These are phyloP conservation scores for Chamaetylas fuelleborni DNA, from an alignment of 2,113 vertebrate genomes.

Conservation along the genomic window DNA sequence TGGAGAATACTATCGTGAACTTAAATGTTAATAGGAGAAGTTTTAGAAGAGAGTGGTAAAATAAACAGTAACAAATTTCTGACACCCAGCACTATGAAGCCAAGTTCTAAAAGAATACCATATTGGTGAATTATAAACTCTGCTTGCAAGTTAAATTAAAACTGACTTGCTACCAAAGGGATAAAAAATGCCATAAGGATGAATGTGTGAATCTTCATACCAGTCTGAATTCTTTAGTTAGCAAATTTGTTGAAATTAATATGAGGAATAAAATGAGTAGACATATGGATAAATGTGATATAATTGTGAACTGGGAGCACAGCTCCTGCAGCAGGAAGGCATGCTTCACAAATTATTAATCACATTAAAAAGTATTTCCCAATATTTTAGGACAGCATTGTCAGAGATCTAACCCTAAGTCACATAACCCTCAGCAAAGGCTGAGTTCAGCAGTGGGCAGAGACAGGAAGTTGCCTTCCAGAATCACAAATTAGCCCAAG, in stretches of 20 bases:
- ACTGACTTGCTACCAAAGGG: background rate
- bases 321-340: background rate
- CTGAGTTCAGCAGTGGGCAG: background rate
- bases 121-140: background rate
- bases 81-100: background rate
- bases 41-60: background rate
- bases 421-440: background rate
- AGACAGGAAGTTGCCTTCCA: background rate
- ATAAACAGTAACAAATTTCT: background rate
- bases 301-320: background rate
- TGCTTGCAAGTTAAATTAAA: conserved; percentile 5
- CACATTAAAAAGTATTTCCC: background rate
- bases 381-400: background rate
- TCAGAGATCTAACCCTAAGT: background rate
- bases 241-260: background rate
- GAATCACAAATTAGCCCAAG: background rate
- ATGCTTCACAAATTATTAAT: background rate
- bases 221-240: background rate
- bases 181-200: background rate
- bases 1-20: background rate
- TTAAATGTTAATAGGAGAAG: background rate
- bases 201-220: background rate
- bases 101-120: background rate
- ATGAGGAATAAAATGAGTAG: background rate
- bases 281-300: background rate